Evolutionary conservation across 1,140 invertebrate species (phyloP).

Genomic region (Drosophila serrata): DNA sequence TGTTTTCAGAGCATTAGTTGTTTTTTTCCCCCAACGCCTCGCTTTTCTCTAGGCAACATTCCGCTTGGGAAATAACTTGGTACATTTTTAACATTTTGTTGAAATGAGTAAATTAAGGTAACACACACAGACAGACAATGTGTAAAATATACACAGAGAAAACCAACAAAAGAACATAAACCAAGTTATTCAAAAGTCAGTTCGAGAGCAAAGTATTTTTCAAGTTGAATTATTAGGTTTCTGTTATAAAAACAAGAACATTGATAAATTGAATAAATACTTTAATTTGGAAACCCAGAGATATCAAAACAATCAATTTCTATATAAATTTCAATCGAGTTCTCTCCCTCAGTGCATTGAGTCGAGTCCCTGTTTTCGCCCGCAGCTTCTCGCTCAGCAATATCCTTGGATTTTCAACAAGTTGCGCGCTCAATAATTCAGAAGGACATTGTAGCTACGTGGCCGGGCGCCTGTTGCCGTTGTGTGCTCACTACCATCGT

Average conservation of each 20-base stretch:
- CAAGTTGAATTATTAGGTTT: neutral
- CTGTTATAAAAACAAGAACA: neutral
- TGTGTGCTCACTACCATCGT: constrained; percentile 27
- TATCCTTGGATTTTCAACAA: constrained; percentile 77
- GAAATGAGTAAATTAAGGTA: constrained; percentile 78
- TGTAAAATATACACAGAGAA: neutral
- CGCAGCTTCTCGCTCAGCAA: constrained; percentile 26
- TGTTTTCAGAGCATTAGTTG: constrained; percentile 55
- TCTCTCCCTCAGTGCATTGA: constrained; percentile 4
- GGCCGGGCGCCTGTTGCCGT: constrained; percentile 60
- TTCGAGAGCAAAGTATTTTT: neutral
- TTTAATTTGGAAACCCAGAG: neutral
- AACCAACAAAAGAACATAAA: neutral
- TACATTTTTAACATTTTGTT: constrained; percentile 71
- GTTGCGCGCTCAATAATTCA: constrained; percentile 77
- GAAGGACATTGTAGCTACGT: constrained; percentile 58
- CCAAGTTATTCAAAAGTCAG: neutral
- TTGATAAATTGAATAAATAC: neutral
- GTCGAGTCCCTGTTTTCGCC: neutral
- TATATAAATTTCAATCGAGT: neutral
- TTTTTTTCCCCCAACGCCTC: constrained; percentile 11
- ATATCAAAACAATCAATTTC: neutral
- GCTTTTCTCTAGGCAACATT: constrained; percentile 28
- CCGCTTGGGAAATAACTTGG: constrained; percentile 68
- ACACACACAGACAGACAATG: constrained; percentile 11